Conservation (phyloP, 2,797 vertebrate genomes). For the Hypotaenidia philippensis region DNA sequence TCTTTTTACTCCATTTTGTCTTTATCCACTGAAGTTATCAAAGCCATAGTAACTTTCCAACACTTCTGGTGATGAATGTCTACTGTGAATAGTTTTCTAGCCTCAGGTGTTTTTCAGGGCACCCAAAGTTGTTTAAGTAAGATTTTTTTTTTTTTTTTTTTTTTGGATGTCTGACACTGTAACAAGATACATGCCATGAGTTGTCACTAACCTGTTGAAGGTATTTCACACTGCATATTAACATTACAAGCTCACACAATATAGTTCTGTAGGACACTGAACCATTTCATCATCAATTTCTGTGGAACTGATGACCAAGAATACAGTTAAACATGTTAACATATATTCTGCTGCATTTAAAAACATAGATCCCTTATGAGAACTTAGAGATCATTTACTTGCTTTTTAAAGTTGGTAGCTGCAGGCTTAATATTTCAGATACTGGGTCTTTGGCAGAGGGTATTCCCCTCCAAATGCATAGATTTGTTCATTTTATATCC, state of each 20-base stretch:
- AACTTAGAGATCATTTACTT: neutral
- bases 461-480: neutral
- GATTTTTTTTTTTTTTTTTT: neutral
- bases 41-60: neutral
- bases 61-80: neutral
- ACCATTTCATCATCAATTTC: neutral
- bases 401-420: neutral
- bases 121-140: neutral
- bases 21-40: neutral
- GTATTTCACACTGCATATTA: neutral
- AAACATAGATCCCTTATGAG: neutral
- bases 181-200: neutral
- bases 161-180: neutral
- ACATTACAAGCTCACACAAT: neutral
- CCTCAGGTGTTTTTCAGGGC: fast-evolving
- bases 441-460: neutral
- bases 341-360: neutral
- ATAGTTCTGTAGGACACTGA: neutral
- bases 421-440: neutral
- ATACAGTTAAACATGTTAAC: neutral
- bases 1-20: neutral
- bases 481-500: neutral
- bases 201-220: neutral
- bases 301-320: too few relatives aligned
- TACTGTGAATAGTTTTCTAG: neutral